phyloP scores from a whole-genome alignment of 2,888 invertebrate species.

The Eulithis testata region DNA sequence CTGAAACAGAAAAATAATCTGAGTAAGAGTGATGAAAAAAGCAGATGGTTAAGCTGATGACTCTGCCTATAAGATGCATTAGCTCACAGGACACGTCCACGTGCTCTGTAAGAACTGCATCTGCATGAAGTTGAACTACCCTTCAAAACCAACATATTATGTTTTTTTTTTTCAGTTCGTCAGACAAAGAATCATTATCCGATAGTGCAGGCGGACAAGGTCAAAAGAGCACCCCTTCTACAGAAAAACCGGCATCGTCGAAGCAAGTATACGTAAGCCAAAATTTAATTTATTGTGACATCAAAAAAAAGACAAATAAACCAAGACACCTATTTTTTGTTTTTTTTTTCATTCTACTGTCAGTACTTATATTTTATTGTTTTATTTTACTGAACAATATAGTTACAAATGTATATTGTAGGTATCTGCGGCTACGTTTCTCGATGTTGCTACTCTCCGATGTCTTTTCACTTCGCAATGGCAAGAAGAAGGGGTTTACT shows the following conservation, averaged over 20 bases:
- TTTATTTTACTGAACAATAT: background rate
- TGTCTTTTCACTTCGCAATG: constrained; percentile 98
- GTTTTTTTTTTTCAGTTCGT: constrained; percentile 82
- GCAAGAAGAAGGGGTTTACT: constrained; percentile 99
- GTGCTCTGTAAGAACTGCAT: no score
- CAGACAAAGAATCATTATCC: constrained; percentile 90
- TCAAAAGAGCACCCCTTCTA: constrained; percentile 67
- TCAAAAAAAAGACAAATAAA: no score
- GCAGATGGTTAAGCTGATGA: no score
- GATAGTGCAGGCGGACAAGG: constrained; percentile 82
- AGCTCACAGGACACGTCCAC: no score
- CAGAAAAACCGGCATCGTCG: constrained; percentile 62
- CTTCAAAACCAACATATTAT: no score
- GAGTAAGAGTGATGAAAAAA: no score
- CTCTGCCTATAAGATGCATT: no score
- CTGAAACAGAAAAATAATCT: no score
- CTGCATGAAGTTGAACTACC: no score
- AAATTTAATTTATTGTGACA: no score
- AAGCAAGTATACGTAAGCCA: constrained; percentile 71
- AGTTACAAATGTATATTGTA: constrained; percentile 59
- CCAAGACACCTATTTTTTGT: no score
- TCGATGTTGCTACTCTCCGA: constrained; percentile 97
- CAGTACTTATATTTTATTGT: no score
- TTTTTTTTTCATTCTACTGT: background rate
- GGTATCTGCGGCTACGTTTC: constrained; percentile 94